Evolutionary conservation across 2,113 vertebrate genomes (phyloP).

Genomic region (Actenoides lindsayi): DNA sequence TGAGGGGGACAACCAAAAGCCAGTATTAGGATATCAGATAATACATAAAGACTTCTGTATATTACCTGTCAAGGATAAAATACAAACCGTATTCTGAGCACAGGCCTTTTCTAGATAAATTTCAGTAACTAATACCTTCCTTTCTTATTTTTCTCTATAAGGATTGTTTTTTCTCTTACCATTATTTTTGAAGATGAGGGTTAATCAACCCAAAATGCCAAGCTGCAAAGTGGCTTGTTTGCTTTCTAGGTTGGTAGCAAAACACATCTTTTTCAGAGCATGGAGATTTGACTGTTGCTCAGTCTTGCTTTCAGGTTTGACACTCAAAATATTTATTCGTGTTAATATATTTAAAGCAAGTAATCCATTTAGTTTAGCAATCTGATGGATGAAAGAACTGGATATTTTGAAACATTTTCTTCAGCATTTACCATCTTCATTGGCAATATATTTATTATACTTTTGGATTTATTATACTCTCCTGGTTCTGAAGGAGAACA

Average conservation of each 20-base stretch:
- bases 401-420: not conserved
- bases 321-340: not conserved
- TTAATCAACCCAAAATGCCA: not conserved
- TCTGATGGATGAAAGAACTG: not conserved
- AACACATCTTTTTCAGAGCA: not conserved
- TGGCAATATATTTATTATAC: not conserved
- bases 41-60: not conserved
- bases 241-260: not conserved
- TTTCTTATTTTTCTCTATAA: not conserved
- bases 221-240: not conserved
- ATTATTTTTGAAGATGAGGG: not conserved
- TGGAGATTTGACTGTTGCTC: not conserved
- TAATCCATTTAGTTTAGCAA: not conserved
- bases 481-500: not conserved
- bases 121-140: not conserved
- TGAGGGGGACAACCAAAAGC: not conserved
- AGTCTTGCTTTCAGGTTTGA: not conserved
- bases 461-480: not conserved
- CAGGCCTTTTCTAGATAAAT: not conserved
- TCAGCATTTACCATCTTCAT: not conserved
- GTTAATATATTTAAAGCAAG: not conserved
- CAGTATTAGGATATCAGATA: not conserved
- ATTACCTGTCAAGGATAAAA: not conserved
- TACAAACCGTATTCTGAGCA: not conserved
- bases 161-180: not conserved